Evolutionary conservation across 2,888 invertebrate genomes (phyloP), one percentile per base, ranked within the genome.

Genomic region (Polyommatus icarus): DNA sequence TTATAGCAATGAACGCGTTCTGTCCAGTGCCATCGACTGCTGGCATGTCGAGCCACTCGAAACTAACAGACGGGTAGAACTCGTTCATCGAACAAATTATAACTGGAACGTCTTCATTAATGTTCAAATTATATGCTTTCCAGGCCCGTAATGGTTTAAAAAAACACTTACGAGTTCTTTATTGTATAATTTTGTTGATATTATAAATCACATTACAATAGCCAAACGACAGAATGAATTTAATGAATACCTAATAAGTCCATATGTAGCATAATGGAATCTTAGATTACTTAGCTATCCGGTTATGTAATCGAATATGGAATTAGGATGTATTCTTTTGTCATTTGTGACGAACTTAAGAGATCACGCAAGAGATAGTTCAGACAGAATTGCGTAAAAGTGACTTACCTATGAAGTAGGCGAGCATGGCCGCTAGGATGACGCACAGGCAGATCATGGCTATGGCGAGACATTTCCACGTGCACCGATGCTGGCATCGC

Each of bases 401-500:
- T 36, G 67, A 93, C 96, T 96, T 95, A 98, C 98, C 97, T 95
- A 98, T 98, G 94, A 99, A 98, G 95, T 98, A 99, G 85, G 98
- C 97, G 91, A 98, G 96, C 96, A 98, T 98, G 84, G 98, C 98
- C 86, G 98, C 97, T 87, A 99, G 96, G 86, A 97, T 97, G 88
- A 98, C 97, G 88, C 97, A 96, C 86, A 99, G 95, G 89, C 98
- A 96, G 91, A 99, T 98, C 94, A 99, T 97, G 86, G 97, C 96
- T 91, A 99, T 98, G 91, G 98, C 98, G 90, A 98, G 97, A 93
- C 98, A 99, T 94, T 98, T 98, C 99, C 99, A 99, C 89, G 98
- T 98, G 95, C 99, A 99, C 84, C 98, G 96, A 91, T 98, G 98
- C 91, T 97, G 97, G 95, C 98, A 98, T 84, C 98, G 96, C 94